Conservation (phyloP, 2,888 invertebrate genomes). For the Microctonus brassicae region DNA sequence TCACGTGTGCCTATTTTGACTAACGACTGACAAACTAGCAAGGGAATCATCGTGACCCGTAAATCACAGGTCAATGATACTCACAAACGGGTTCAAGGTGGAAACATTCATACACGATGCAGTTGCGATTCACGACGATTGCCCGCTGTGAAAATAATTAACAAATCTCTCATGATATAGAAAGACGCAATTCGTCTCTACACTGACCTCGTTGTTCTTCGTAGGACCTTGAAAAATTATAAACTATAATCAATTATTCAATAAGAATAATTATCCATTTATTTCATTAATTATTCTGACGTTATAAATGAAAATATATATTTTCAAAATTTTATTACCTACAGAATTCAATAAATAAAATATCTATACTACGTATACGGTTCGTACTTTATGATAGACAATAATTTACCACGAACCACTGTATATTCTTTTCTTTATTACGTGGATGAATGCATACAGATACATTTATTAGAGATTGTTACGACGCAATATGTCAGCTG, state of each 20-base stretch:
- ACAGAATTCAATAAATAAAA: background rate
- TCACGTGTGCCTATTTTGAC: conserved; percentile 45
- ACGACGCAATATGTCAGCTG: conserved; percentile 41
- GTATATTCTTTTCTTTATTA: conserved; percentile 35
- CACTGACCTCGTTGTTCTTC: background rate
- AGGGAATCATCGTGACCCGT: conserved; percentile 39
- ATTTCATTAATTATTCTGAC: too few relatives aligned
- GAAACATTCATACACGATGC: background rate
- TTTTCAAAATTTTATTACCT: too few relatives aligned
- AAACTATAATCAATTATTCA: background rate
- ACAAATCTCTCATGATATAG: conserved; percentile 39
- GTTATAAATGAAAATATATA: too few relatives aligned
- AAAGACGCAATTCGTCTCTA: conserved; percentile 13
- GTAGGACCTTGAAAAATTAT: conserved; percentile 15
- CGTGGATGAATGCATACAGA: background rate
- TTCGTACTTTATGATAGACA: conserved; percentile 3
- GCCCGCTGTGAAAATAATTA: conserved; percentile 61
- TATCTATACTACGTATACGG: conserved; percentile 14
- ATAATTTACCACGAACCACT: conserved; percentile 39
- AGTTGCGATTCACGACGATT: conserved; percentile 34
- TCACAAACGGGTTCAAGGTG: conserved; percentile 29
- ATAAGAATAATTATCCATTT: background rate
- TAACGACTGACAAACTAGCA: conserved; percentile 49
- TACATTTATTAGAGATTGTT: conserved; percentile 19
- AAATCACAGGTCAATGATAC: conserved; percentile 43